A percentile compares a stretch with the other conserved stretches of the same genome.
These are phyloP conservation scores for Chironomus tentans DNA, from an alignment of 2,888 invertebrate species.

Conservation along the genomic window DNA sequence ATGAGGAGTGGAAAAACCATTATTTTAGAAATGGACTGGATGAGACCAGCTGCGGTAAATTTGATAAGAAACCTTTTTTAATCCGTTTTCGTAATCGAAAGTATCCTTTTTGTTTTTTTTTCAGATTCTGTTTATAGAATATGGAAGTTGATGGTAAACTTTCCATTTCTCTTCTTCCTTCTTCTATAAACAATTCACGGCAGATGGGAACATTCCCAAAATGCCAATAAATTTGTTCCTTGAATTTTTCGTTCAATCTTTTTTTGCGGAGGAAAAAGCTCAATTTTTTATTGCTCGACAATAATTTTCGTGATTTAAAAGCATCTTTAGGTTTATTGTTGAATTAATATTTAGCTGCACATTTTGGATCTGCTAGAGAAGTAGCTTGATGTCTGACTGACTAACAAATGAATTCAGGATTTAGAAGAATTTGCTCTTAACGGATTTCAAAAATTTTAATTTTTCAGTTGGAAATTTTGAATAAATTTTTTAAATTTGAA, in stretches of 20 bases:
- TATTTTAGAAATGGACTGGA: constrained; percentile 18
- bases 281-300: not conserved
- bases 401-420: too few species aligned
- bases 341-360: too few species aligned
- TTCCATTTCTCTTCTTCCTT: not conserved
- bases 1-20: constrained; percentile 5
- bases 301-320: constrained; percentile 18
- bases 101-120: constrained; percentile 22
- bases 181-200: not conserved
- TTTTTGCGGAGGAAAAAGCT: not conserved
- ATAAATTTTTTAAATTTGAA: too few species aligned
- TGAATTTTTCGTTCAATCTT: not conserved
- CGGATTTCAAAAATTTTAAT: too few species aligned
- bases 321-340: not conserved
- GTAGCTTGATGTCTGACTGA: too few species aligned
- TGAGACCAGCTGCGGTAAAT: constrained; percentile 21
- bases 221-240: constrained; percentile 10
- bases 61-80: constrained; percentile 26
- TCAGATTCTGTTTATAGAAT: not conserved
- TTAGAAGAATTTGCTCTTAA: too few species aligned
- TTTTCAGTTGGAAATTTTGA: too few species aligned
- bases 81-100: constrained; percentile 25
- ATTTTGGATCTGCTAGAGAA: too few species aligned
- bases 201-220: constrained; percentile 1
- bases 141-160: constrained; percentile 12